Evolutionary conservation across 2,888 invertebrate genomes (phyloP).

Genomic region (Sabatieria punctata): DNA sequence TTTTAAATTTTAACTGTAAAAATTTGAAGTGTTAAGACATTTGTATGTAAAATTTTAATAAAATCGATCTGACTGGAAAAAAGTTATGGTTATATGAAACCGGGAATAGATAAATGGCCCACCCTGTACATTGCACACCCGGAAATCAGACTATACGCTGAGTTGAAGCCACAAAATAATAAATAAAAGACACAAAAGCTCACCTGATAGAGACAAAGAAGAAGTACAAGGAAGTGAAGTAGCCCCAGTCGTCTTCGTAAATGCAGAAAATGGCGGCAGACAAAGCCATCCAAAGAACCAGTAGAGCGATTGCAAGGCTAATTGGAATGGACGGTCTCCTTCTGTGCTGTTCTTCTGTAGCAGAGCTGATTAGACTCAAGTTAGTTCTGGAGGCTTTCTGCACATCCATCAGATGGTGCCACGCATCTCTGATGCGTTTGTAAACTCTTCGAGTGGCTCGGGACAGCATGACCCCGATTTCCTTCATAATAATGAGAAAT

Average conservation of each 20-base stretch:
- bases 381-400: not conserved
- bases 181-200: too few relatives aligned
- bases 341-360: not conserved
- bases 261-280: constrained; percentile 17
- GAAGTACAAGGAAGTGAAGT: constrained; percentile 21
- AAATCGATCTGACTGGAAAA: too few relatives aligned
- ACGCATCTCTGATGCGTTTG: constrained; percentile 11
- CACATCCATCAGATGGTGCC: not conserved
- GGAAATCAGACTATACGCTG: too few relatives aligned
- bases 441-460: constrained; percentile 20
- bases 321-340: constrained; percentile 16
- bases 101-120: too few relatives aligned
- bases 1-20: too few relatives aligned
- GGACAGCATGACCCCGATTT: constrained; percentile 22
- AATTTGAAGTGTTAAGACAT: too few relatives aligned
- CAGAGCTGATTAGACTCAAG: too few relatives aligned
- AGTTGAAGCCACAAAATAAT: too few relatives aligned
- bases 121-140: too few relatives aligned
- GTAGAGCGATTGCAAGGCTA: constrained; percentile 22
- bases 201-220: constrained; percentile 28
- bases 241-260: constrained; percentile 20
- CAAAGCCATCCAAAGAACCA: constrained; percentile 24
- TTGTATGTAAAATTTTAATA: too few relatives aligned
- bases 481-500: constrained; percentile 23
- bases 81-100: too few relatives aligned